Percentiles rank a stretch among this genome's conserved stretches.
Evolutionary conservation across 2,113 vertebrate species (phyloP).

Genomic region (Tricholaema leucomelas): DNA sequence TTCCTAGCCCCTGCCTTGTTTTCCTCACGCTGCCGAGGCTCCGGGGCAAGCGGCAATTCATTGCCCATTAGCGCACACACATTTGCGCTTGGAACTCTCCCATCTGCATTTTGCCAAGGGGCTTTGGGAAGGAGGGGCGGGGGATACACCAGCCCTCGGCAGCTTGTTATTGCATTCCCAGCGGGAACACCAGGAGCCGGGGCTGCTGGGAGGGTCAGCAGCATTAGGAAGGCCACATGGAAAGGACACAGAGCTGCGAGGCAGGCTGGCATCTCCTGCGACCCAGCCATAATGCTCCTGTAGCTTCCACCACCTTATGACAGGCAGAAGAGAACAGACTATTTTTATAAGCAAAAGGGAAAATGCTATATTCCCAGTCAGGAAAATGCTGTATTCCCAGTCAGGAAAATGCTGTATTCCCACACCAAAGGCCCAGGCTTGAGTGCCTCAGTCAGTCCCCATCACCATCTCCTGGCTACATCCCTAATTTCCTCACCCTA

Average conservation of each 20-base stretch:
- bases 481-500: background rate
- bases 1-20: slow-evolving; percentile 56
- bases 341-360: slow-evolving; percentile 9
- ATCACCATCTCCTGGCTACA: accelerated
- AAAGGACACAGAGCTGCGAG: background rate
- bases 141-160: background rate
- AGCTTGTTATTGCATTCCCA: background rate
- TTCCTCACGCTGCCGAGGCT: slow-evolving; percentile 61
- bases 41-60: slow-evolving; percentile 51
- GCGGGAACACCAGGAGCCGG: slow-evolving; percentile 15
- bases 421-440: background rate
- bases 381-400: no score
- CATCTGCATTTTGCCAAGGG: background rate
- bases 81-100: slow-evolving; percentile 38
- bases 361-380: no score
- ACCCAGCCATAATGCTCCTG: background rate
- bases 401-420: slow-evolving; percentile 12
- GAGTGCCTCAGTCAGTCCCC: background rate
- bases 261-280: slow-evolving; percentile 1
- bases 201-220: background rate
- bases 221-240: background rate
- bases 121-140: background rate
- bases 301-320: slow-evolving; percentile 43
- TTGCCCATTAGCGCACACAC: slow-evolving; percentile 60
- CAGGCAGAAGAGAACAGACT: slow-evolving; percentile 38